Evolutionary conservation across 2,113 vertebrate species (phyloP).

Genomic region (Nothobranchius furzeri): DNA sequence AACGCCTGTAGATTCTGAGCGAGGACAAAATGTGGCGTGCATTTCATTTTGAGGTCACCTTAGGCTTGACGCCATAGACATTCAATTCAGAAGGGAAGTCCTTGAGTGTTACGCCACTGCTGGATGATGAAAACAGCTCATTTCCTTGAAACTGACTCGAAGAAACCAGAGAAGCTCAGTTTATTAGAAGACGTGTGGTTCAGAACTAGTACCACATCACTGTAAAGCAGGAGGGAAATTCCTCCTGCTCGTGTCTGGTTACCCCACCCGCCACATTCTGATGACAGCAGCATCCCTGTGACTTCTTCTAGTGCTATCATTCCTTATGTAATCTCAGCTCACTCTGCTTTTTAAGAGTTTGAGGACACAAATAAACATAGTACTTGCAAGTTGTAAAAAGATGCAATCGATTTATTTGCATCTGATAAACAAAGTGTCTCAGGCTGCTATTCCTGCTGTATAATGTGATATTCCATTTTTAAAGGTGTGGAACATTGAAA

Average conservation of each 20-base stretch:
- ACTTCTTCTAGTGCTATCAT: conserved; percentile 7
- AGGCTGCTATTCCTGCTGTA: no score
- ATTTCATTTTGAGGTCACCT: conserved; percentile 33
- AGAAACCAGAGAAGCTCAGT: conserved; percentile 18
- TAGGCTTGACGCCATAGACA: conserved; percentile 53
- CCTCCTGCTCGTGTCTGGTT: conserved; percentile 23
- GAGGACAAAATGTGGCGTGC: conserved; percentile 50
- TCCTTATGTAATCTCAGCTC: conserved; percentile 8
- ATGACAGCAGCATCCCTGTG: conserved; percentile 30
- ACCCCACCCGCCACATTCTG: conserved; percentile 17
- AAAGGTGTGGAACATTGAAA: no score
- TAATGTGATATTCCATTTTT: no score
- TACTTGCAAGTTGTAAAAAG: neutral
- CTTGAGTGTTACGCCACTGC: conserved; percentile 31
- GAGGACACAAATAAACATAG: neutral
- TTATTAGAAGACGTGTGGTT: conserved; percentile 26
- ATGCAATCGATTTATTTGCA: no score
- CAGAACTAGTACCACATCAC: conserved; percentile 30
- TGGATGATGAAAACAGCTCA: conserved; percentile 37
- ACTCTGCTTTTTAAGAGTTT: conserved; percentile 11
- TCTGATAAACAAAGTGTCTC: no score
- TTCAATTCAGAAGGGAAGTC: conserved; percentile 33
- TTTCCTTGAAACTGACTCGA: conserved; percentile 20
- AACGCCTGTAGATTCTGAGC: conserved; percentile 25
- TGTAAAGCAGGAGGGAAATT: conserved; percentile 35